phyloP scores from a whole-genome alignment of 2,888 invertebrate genomes.

The Stegophylla sp. region DNA sequence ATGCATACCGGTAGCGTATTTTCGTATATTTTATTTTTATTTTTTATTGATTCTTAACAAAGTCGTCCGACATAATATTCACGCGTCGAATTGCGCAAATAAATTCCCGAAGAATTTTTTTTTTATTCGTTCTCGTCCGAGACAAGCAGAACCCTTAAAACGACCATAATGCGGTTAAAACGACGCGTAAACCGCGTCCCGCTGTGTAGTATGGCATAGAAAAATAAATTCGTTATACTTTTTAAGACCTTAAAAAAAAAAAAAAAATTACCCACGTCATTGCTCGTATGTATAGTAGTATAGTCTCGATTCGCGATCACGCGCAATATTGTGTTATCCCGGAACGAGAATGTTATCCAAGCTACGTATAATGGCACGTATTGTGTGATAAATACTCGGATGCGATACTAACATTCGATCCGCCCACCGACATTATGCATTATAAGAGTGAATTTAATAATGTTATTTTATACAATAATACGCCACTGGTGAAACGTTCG shows the following conservation, averaged over 20 bases:
- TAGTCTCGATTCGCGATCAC: not conserved
- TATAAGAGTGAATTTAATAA: too few species aligned
- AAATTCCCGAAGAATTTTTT: conserved; percentile 21
- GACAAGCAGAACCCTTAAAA: conserved; percentile 57
- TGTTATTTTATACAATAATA: too few species aligned
- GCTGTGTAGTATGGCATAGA: conserved; percentile 29
- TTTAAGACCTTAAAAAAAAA: not conserved
- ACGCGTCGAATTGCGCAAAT: conserved; percentile 48
- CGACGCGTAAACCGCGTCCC: not conserved
- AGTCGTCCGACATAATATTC: not conserved
- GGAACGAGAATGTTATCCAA: too few species aligned
- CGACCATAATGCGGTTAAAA: conserved; percentile 57
- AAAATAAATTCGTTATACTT: not conserved
- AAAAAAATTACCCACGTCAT: too few species aligned
- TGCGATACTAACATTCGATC: too few species aligned
- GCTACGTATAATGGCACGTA: too few species aligned
- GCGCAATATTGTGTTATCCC: too few species aligned
- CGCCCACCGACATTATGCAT: too few species aligned
- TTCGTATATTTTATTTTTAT: not conserved
- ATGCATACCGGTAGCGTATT: conserved; percentile 38
- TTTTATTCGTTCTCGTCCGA: not conserved
- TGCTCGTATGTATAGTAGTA: not conserved
- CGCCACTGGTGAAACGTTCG: too few species aligned
- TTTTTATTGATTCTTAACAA: conserved; percentile 32
- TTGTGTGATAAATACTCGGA: too few species aligned